A percentile compares a stretch with the other conserved stretches of the same genome.
These are phyloP conservation scores for Megaceryle alcyon DNA, from an alignment of 2,797 vertebrate genomes.

Conservation along the genomic window DNA sequence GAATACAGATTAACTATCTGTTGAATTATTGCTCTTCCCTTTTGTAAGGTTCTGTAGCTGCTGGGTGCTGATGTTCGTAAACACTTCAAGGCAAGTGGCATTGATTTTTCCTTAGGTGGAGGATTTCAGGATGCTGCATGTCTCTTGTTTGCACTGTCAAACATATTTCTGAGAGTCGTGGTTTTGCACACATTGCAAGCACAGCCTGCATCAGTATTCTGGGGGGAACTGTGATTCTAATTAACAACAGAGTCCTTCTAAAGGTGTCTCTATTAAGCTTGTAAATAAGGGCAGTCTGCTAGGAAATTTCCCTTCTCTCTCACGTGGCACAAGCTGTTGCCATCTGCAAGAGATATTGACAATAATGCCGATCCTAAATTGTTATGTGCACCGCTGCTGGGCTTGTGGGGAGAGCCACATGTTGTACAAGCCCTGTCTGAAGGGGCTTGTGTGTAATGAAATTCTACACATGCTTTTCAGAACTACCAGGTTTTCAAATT, in stretches of 20 bases:
- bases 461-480: neutral
- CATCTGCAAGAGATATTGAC: constrained; percentile 19
- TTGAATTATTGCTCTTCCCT: constrained; percentile 20
- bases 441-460: neutral
- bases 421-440: neutral
- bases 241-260: constrained; percentile 24
- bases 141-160: constrained; percentile 26
- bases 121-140: constrained; percentile 7
- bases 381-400: neutral
- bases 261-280: constrained; percentile 57
- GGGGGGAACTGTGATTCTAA: constrained; percentile 23
- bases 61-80: neutral
- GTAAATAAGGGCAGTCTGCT: neutral
- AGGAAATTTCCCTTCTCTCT: constrained; percentile 29
- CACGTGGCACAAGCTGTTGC: constrained; percentile 12
- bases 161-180: neutral
- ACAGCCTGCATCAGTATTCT: constrained; percentile 41
- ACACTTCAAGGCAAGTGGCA: constrained; percentile 23
- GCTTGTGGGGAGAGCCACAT: neutral
- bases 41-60: neutral
- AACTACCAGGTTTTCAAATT: neutral
- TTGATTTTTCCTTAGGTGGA: constrained; percentile 56
- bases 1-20: constrained; percentile 25
- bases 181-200: constrained; percentile 36
- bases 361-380: neutral